A percentile compares a stretch with the other conserved stretches of the same genome.
Evolutionary conservation across 2,113 vertebrate genomes (phyloP).

Genomic region (Xiphorhynchus elegans): DNA sequence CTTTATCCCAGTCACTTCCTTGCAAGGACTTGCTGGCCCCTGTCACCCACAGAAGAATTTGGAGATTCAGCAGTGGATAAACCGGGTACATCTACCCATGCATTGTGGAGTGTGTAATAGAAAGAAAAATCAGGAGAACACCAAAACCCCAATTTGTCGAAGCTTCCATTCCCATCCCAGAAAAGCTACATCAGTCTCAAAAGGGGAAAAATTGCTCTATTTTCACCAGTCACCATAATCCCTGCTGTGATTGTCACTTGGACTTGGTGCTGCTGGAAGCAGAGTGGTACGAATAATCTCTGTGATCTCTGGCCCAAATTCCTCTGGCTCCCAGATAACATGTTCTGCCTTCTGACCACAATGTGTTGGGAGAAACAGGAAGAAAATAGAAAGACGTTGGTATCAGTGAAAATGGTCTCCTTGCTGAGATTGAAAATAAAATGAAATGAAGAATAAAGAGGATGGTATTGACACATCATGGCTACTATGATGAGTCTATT

Average conservation of each 20-base stretch:
- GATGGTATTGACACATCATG: conserved; percentile 6
- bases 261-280: background rate
- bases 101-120: background rate
- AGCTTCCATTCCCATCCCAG: background rate
- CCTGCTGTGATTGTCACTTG: background rate
- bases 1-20: background rate
- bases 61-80: background rate
- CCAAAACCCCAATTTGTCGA: background rate
- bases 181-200: background rate
- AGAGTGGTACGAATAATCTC: background rate
- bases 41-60: background rate
- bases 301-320: background rate
- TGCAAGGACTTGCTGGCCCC: background rate
- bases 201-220: background rate
- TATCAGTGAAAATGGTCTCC: background rate
- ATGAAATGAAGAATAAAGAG: background rate
- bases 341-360: background rate
- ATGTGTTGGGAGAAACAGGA: background rate
- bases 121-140: background rate
- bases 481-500: background rate
- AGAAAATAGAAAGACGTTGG: background rate
- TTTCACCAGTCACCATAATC: background rate
- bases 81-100: background rate
- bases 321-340: background rate
- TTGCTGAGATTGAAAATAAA: background rate